These are phyloP conservation scores for Ophiodon elongatus DNA, from an alignment of 2,113 vertebrate species.

Conservation along the genomic window DNA sequence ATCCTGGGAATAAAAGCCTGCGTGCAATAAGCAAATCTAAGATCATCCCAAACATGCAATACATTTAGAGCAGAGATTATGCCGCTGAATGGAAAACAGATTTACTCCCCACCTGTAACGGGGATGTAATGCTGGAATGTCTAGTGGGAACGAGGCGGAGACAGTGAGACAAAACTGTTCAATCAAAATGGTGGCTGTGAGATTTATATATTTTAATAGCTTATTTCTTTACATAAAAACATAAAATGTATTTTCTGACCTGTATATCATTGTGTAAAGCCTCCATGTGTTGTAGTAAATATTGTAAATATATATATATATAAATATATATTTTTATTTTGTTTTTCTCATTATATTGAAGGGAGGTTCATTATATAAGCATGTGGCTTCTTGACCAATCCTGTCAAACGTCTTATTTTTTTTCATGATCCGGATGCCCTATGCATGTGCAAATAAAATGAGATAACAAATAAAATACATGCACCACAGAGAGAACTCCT, in stretches of 20 bases:
- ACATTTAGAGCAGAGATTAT: conserved; percentile 37
- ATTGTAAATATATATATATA: too few species aligned
- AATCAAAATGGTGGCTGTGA: background rate
- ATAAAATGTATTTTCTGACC: background rate
- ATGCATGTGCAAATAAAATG: background rate
- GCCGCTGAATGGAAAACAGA: conserved; percentile 31
- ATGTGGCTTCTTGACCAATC: background rate
- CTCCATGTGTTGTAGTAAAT: background rate
- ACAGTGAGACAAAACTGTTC: background rate
- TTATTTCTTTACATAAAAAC: conserved; percentile 2
- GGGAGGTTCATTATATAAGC: background rate
- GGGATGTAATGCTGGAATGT: background rate
- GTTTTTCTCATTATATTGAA: background rate
- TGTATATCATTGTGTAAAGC: background rate
- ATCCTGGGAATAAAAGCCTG: conserved; percentile 44
- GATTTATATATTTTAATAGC: background rate
- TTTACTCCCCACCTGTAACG: background rate
- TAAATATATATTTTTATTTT: too few species aligned
- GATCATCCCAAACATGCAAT: conserved; percentile 23
- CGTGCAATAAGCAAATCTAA: conserved; percentile 26
- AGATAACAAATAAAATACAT: background rate
- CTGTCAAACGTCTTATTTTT: background rate
- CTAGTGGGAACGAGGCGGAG: background rate
- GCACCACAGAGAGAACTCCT: background rate
- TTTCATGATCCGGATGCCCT: background rate